Percentiles rank a stretch among this genome's conserved stretches.
These are phyloP conservation scores for Chamaea fasciata DNA, from an alignment of 2,113 vertebrate species.

Conservation along the genomic window DNA sequence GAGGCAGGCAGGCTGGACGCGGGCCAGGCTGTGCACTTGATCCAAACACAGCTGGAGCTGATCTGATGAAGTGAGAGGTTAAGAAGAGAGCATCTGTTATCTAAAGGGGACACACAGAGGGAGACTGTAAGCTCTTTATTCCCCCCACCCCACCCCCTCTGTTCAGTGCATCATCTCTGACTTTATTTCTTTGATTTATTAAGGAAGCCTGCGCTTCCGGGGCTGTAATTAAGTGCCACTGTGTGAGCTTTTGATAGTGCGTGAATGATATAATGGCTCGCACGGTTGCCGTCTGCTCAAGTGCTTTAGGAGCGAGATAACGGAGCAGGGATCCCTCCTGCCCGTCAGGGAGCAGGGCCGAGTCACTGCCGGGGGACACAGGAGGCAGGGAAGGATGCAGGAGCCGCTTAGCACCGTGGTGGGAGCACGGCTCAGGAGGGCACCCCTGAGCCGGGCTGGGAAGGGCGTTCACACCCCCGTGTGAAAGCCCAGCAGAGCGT, in stretches of 20 bases:
- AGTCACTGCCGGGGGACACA: rapidly evolving
- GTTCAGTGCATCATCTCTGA: constrained; percentile 38
- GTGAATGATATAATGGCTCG: constrained; percentile 24
- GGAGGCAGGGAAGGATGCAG: not conserved
- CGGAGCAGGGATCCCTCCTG: not conserved
- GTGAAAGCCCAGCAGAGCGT: not conserved
- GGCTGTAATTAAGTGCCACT: constrained; percentile 57
- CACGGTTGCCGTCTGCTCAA: not conserved
- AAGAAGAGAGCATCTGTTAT: constrained; percentile 73
- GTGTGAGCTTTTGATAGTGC: constrained; percentile 41
- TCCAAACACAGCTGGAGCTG: constrained; percentile 77
- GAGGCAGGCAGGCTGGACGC: constrained; percentile 32
- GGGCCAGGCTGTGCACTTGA: constrained; percentile 65
- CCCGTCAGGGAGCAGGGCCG: not conserved
- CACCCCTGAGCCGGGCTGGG: not conserved
- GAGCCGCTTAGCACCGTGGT: not conserved
- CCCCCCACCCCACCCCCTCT: not conserved
- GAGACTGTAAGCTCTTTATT: constrained; percentile 62
- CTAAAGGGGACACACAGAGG: constrained; percentile 57
- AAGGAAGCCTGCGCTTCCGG: constrained; percentile 42
- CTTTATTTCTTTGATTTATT: constrained; percentile 61
- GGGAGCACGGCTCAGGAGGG: not conserved
- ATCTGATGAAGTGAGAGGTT: constrained; percentile 81
- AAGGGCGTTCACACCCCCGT: not conserved
- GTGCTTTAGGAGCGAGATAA: constrained; percentile 25